Percentiles rank a stretch among this genome's conserved stretches.
Conservation (phyloP, 1,140 invertebrate species). For the Caenorhabditis remanei region DNA sequence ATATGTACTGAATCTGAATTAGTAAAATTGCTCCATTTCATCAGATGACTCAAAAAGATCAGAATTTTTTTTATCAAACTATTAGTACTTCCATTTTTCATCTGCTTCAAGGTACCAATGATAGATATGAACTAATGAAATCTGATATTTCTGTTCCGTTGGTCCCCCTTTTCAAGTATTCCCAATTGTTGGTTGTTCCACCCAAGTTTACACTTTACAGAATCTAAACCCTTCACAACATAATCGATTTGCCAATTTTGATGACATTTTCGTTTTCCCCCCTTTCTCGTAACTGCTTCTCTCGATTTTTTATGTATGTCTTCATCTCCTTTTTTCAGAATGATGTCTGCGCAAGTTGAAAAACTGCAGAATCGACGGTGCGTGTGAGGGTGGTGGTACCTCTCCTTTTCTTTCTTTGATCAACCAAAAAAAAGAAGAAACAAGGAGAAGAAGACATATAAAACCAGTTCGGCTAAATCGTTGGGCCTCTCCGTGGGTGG, state of each 20-base stretch:
- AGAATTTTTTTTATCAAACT: too few species aligned
- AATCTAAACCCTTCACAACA: not conserved
- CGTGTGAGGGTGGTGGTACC: slow-evolving; percentile 52
- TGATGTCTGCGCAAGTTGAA: slow-evolving; percentile 52
- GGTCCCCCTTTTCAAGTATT: not conserved
- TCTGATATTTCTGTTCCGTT: not conserved
- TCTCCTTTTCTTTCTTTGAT: slow-evolving; percentile 47
- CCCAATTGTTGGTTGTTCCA: too few species aligned
- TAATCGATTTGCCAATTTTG: slow-evolving; percentile 17
- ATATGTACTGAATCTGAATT: too few species aligned
- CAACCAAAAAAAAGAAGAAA: slow-evolving; percentile 10
- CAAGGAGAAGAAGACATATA: slow-evolving; percentile 47
- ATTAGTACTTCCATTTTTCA: too few species aligned
- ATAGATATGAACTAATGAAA: too few species aligned
- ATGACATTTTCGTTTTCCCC: slow-evolving; percentile 12
- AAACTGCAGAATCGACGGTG: slow-evolving; percentile 46
- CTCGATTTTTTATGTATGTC: slow-evolving; percentile 39
- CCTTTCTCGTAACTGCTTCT: slow-evolving; percentile 11
- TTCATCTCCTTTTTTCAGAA: slow-evolving; percentile 48
- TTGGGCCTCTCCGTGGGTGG: slow-evolving; percentile 48
- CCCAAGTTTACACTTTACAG: not conserved
- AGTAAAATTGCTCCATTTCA: too few species aligned
- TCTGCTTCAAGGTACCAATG: too few species aligned
- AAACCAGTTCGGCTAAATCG: slow-evolving; percentile 53
- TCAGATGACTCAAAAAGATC: too few species aligned